phyloP scores from a whole-genome alignment of 1,140 invertebrate genomes.

The Megathymus violae region DNA sequence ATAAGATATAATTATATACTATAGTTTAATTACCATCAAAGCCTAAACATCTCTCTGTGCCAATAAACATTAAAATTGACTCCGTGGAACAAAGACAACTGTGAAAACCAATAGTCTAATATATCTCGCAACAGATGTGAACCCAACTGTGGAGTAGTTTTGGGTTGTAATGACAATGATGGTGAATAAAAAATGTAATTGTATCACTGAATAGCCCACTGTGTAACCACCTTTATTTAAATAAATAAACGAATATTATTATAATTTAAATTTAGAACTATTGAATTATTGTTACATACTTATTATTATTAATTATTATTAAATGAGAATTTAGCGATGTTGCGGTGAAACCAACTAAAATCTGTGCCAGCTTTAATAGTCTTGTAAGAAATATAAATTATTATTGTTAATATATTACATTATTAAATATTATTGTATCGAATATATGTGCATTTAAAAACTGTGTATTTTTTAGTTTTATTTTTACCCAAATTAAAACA shows the following conservation, averaged over 20 bases:
- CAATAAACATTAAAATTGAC: neutral
- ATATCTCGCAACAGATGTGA: neutral
- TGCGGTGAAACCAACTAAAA: slow-evolving; percentile 68
- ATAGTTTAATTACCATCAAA: too few species aligned
- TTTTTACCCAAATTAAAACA: too few species aligned
- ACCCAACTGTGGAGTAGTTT: neutral
- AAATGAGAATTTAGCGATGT: slow-evolving; percentile 56
- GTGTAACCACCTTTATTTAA: slow-evolving; percentile 8
- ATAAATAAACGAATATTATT: slow-evolving; percentile 32
- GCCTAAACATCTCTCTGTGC: neutral
- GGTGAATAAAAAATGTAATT: neutral
- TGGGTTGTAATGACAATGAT: neutral
- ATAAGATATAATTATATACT: too few species aligned
- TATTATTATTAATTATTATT: slow-evolving; percentile 47
- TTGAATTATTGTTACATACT: slow-evolving; percentile 36
- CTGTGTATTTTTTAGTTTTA: too few species aligned
- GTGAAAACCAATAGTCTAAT: neutral
- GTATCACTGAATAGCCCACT: slow-evolving; percentile 5
- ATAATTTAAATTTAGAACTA: slow-evolving; percentile 30
- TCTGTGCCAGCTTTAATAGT: slow-evolving; percentile 78
- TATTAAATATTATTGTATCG: slow-evolving; percentile 70
- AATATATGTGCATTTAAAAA: slow-evolving; percentile 75
- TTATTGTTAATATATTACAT: slow-evolving; percentile 60
- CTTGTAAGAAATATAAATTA: slow-evolving; percentile 66
- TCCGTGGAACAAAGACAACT: too few species aligned